A percentile compares a stretch with the other conserved stretches of the same genome.
Conservation (phyloP, 2,888 invertebrate genomes). For the Conchocele bisecta region DNA sequence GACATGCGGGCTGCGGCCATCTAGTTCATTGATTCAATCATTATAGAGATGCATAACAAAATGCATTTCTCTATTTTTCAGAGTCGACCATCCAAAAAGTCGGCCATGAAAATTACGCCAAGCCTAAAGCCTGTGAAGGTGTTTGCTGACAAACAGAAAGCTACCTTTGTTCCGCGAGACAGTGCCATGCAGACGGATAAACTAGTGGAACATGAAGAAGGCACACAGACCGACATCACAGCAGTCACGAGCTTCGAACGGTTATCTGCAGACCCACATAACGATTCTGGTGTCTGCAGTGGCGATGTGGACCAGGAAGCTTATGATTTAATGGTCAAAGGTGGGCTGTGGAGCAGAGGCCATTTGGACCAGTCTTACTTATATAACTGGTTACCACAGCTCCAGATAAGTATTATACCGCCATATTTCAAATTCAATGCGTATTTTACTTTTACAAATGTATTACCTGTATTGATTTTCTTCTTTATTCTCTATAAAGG, state of each 20-base stretch:
- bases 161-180: constrained; percentile 10
- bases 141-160: constrained; percentile 41
- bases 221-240: constrained; percentile 49
- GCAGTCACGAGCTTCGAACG: constrained; percentile 7
- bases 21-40: too few species aligned
- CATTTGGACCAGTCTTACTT: too few species aligned
- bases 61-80: too few species aligned
- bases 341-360: too few species aligned
- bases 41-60: too few species aligned
- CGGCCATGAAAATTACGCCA: constrained; percentile 33
- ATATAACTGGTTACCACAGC: too few species aligned
- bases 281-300: constrained; percentile 47
- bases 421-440: too few species aligned
- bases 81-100: neutral
- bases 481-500: too few species aligned
- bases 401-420: too few species aligned
- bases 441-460: too few species aligned
- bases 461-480: too few species aligned
- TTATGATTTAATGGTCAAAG: constrained; percentile 70
- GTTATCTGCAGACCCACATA: constrained; percentile 25
- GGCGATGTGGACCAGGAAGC: constrained; percentile 66
- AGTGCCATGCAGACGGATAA: constrained; percentile 34
- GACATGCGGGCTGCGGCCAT: too few species aligned
- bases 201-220: constrained; percentile 5
- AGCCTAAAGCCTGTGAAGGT: constrained; percentile 50